Conservation (phyloP, 2,888 invertebrate genomes). For the Bellardia bayeri region DNA sequence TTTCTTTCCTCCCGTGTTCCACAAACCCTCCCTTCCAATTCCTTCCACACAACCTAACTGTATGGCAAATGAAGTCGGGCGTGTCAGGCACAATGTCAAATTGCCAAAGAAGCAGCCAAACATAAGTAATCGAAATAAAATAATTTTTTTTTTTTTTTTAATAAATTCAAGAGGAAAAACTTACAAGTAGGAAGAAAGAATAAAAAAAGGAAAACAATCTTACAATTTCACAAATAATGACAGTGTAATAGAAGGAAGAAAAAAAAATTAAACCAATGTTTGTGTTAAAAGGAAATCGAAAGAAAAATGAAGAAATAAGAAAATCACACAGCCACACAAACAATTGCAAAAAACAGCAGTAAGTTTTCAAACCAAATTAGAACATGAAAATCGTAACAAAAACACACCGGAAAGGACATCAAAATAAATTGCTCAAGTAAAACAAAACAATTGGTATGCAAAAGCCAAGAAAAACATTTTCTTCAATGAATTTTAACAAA, state of each 20-base stretch:
- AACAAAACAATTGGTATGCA: conserved; percentile 47
- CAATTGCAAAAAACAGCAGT: conserved; percentile 45
- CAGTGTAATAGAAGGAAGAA: conserved; percentile 1
- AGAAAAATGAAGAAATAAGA: conserved; percentile 20
- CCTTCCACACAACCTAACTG: neutral
- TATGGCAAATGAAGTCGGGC: conserved; percentile 44
- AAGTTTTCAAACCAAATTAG: neutral
- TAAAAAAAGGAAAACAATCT: conserved; percentile 9
- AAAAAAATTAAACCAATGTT: conserved; percentile 39
- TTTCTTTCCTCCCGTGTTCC: neutral
- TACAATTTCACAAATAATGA: conserved; percentile 40
- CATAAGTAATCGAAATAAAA: conserved; percentile 47
- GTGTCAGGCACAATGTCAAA: conserved; percentile 57
- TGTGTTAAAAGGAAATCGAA: conserved; percentile 44
- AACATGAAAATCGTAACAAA: neutral
- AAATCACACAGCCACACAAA: conserved; percentile 17
- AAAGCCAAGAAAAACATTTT: conserved; percentile 12
- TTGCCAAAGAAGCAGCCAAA: conserved; percentile 37
- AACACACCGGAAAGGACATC: conserved; percentile 45
- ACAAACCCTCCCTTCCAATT: neutral
- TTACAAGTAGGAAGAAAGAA: conserved; percentile 13
- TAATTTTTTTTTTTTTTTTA: conserved; percentile 16
- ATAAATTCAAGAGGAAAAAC: conserved; percentile 33
- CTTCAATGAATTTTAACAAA: conserved; percentile 19
- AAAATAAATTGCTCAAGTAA: conserved; percentile 49